Evolutionary conservation across 2,797 vertebrate species (phyloP).

Genomic region (Peromyscus nudipes): DNA sequence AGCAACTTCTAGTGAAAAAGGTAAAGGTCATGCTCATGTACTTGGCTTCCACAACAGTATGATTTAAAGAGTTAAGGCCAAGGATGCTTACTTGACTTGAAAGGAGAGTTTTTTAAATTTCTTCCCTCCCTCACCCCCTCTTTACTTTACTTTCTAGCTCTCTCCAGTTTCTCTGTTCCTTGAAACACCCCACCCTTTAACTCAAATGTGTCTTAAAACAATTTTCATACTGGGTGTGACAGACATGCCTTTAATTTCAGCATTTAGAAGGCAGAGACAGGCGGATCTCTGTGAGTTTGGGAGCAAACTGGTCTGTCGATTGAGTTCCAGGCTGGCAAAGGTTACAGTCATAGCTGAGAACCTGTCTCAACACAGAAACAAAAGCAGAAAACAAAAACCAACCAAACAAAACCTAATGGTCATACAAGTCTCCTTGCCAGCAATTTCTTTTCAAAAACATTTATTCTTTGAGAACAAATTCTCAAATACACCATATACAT

Average conservation of each 20-base stretch:
- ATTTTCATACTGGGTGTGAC: background rate
- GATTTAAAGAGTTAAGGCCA: conserved; percentile 4
- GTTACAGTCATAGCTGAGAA: background rate
- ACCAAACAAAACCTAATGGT: background rate
- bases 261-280: background rate
- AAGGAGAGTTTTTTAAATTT: background rate
- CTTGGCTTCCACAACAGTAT: background rate
- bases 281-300: background rate
- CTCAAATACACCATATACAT: background rate
- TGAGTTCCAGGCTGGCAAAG: background rate
- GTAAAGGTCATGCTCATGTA: background rate
- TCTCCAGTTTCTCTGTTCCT: background rate
- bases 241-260: background rate
- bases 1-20: background rate
- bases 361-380: background rate
- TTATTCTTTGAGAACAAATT: background rate
- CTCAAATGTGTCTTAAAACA: background rate
- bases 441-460: background rate
- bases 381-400: background rate
- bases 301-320: background rate
- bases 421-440: background rate
- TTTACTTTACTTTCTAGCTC: background rate
- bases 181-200: background rate
- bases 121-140: background rate
- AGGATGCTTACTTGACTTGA: background rate